These are phyloP conservation scores for Oreonectes daqikongensis DNA, from an alignment of 2,797 vertebrate genomes.

Conservation along the genomic window DNA sequence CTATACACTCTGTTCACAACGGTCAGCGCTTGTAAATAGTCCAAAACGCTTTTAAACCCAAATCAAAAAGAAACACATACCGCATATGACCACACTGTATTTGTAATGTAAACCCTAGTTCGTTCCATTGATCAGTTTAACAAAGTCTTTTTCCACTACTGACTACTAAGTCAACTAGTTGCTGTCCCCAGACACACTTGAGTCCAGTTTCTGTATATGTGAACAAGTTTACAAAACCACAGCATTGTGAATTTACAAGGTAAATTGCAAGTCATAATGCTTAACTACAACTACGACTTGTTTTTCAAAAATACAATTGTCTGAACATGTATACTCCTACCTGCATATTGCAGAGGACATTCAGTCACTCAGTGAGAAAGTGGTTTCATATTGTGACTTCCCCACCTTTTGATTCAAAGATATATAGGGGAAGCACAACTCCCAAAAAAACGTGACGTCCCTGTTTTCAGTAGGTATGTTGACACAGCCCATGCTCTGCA, in stretches of 20 bases:
- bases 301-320: neutral
- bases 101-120: too few species aligned
- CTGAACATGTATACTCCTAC: conserved; percentile 33
- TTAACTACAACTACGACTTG: neutral
- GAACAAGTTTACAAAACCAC: neutral
- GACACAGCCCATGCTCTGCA: conserved; percentile 56
- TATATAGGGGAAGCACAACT: conserved; percentile 8
- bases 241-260: neutral
- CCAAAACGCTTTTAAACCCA: neutral
- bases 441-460: neutral
- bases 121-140: neutral
- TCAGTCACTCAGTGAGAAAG: neutral
- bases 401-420: neutral
- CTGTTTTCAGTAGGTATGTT: conserved; percentile 50
- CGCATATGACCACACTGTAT: neutral
- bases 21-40: neutral
- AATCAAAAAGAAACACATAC: neutral
- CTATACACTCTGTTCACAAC: neutral
- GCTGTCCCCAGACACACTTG: conserved; percentile 10
- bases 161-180: neutral
- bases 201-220: conserved; percentile 27
- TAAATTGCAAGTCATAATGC: too few species aligned
- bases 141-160: neutral
- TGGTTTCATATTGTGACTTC: neutral
- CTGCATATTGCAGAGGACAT: neutral